Conservation (phyloP, 2,113 vertebrate species). For the Recurvirostra avosetta region DNA sequence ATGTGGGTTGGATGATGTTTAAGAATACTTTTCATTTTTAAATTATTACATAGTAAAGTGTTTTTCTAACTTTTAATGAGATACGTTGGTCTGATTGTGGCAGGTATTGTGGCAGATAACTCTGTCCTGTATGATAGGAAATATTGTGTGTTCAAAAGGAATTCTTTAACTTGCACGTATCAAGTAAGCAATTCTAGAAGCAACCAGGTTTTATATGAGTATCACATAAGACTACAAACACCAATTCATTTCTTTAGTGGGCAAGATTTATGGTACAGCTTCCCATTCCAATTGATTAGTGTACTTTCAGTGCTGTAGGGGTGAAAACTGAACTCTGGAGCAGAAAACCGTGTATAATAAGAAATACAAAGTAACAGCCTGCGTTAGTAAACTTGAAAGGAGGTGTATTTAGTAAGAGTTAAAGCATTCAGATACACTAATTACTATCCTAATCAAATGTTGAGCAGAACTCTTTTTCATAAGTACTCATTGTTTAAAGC, state of each 20-base stretch:
- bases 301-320: neutral
- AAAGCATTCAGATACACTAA: neutral
- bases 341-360: neutral
- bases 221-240: neutral
- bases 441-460: neutral
- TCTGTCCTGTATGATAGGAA: neutral
- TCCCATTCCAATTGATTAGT: neutral
- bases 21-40: neutral
- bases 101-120: neutral
- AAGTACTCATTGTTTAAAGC: neutral
- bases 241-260: neutral
- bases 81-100: neutral
- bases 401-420: neutral
- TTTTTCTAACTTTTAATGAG: neutral
- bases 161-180: neutral
- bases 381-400: neutral
- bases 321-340: neutral
- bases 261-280: neutral
- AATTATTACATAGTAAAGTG: neutral
- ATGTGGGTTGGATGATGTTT: neutral
- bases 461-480: neutral
- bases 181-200: neutral
- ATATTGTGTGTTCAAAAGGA: neutral
- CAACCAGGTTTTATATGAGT: neutral
- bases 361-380: neutral